Percentiles rank a stretch among this genome's conserved stretches.
phyloP scores from a whole-genome alignment of 2,888 invertebrate genomes.

The Apotomis turbidana region DNA sequence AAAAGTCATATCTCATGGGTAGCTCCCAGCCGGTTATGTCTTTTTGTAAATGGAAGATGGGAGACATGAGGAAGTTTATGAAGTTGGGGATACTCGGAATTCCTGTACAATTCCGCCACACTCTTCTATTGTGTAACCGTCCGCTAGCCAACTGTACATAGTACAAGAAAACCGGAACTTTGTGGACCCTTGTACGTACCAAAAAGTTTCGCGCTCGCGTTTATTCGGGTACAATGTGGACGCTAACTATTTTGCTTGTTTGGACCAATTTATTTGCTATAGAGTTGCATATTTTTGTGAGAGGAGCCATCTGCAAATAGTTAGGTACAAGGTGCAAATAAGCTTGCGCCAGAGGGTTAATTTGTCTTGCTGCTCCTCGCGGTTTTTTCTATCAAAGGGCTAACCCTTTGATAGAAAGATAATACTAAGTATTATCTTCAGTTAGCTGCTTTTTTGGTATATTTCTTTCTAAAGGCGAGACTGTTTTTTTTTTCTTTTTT shows the following conservation, averaged over 20 bases:
- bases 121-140: slow-evolving; percentile 23
- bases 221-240: slow-evolving; percentile 18
- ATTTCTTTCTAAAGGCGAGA: too few species aligned
- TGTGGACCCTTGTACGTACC: slow-evolving; percentile 15
- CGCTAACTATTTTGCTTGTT: slow-evolving; percentile 12
- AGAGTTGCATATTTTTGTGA: not conserved
- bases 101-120: slow-evolving; percentile 28
- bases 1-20: not conserved
- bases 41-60: not conserved
- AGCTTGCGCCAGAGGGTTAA: not conserved
- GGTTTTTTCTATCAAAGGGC: too few species aligned
- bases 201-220: slow-evolving; percentile 24
- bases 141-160: slow-evolving; percentile 19
- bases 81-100: slow-evolving; percentile 35
- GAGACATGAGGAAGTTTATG: slow-evolving; percentile 34
- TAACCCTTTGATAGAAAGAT: too few species aligned
- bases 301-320: not conserved
- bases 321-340: too few species aligned
- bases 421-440: too few species aligned
- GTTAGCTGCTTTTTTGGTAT: too few species aligned
- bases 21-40: not conserved
- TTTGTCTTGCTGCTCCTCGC: not conserved
- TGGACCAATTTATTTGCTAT: slow-evolving; percentile 19
- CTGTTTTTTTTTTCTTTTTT: too few species aligned
- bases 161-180: slow-evolving; percentile 17